Evolutionary conservation across 2,888 invertebrate genomes (phyloP), one percentile per base, ranked within the genome.

Genomic region (Elysia crispata): DNA sequence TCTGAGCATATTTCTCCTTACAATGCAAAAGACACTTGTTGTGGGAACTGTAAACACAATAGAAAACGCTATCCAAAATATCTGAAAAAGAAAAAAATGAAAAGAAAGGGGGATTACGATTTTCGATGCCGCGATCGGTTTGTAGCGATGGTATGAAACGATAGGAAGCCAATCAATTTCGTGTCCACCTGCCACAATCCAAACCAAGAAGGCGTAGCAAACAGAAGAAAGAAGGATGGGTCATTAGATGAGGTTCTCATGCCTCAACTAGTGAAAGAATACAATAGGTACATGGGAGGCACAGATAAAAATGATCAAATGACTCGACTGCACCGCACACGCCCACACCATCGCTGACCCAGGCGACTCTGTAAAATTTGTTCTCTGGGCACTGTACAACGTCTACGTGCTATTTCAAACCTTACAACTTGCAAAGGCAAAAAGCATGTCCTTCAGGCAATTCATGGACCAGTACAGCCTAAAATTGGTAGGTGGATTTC

Each of bases 281-380:
- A 80, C 74, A 83, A 83, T 49, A 60, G n/a, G 30, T 83, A 41
- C 77, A 83, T 83, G 83, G 82, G 83, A 18, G 82, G 82, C 20
- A 57, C 49, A 20, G 82, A 83, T 57, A 76, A 80, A 57, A 83
- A 83, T 74, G 77, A 83, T 41, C 82, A 83, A 54, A 77, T 80
- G 62, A 73, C 77, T 18, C 66, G 41, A n/a, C 57, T 83, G n/a
- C 23, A 72, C 25, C 62, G 60, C 18, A 49, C 31, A 20, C 25
- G 62, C 20, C 73, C 50, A 20, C 57, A 73, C 28, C 25, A 73
- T 31, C 73, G 73, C 28, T 73, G 73, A 54, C 73, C 73, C 1
- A n/a, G 73, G 50, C n/a, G 73, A 41, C 49, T 73, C 25, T n/a
- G 54, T 73, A 31, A 73, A 73, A 41, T 54, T 73, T 31, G n/a